Conservation (phyloP, 1,140 invertebrate genomes). For the Cherax quadricarinatus region DNA sequence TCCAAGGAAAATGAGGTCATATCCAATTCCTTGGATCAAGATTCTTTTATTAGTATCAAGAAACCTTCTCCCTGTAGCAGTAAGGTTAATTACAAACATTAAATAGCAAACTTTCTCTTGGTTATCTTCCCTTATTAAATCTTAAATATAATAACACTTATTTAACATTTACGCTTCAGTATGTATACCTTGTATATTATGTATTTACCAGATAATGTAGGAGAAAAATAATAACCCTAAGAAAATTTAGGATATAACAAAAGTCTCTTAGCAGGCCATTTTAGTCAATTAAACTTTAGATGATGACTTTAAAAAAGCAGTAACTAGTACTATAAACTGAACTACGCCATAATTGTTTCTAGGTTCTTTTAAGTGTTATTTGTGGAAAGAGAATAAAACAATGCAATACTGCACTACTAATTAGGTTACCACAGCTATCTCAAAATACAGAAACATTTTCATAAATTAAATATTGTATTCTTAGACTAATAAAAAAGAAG, state of each 20-base stretch:
- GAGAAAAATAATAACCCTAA: neutral
- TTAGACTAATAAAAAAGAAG: no score
- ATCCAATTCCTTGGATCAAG: no score
- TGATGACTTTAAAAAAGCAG: neutral
- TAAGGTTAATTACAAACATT: neutral
- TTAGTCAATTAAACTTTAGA: neutral
- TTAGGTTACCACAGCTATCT: neutral
- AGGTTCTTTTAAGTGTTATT: neutral
- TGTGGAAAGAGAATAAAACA: neutral
- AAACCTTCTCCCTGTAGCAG: no score
- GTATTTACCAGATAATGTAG: neutral
- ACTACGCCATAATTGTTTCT: neutral
- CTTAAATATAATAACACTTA: neutral
- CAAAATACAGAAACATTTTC: neutral
- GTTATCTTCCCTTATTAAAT: neutral
- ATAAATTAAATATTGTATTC: neutral
- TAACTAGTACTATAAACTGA: neutral
- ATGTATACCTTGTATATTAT: neutral
- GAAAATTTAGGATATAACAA: neutral
- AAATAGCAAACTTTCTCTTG: neutral
- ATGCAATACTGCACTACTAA: neutral
- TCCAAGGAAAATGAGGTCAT: no score
- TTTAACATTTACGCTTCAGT: neutral
- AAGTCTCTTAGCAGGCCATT: neutral
- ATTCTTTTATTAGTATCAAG: no score